phyloP scores from a whole-genome alignment of 2,888 invertebrate species.

The Scaptomyza polygonia region DNA sequence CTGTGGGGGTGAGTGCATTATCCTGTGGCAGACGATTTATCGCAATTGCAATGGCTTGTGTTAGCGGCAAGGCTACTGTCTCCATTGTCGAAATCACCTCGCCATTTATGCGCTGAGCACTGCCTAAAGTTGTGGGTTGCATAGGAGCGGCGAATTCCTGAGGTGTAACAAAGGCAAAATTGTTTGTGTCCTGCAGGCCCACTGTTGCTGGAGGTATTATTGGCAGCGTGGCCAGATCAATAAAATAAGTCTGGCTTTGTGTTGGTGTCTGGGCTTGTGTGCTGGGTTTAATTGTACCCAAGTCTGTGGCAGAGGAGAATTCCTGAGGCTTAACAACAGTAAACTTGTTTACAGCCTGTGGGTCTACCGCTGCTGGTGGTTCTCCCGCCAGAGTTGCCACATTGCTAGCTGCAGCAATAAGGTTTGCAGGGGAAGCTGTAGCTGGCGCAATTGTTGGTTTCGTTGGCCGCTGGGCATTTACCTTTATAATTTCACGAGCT shows the following conservation, averaged over 20 bases:
- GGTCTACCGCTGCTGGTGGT: not conserved
- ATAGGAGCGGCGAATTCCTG: not conserved
- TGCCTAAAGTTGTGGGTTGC: too few species aligned
- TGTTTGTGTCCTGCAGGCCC: not conserved
- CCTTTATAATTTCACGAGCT: constrained; percentile 1
- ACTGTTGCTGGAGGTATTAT: not conserved
- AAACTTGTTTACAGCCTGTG: too few species aligned
- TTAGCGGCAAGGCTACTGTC: constrained; percentile 8
- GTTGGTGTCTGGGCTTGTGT: constrained; percentile 12
- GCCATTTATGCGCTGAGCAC: not conserved
- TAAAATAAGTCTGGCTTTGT: not conserved
- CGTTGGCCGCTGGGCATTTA: constrained; percentile 2
- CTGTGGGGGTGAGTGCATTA: not conserved
- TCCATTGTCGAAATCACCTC: not conserved
- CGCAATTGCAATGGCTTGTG: not conserved
- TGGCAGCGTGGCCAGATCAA: not conserved
- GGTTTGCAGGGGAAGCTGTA: not conserved
- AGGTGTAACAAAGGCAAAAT: not conserved
- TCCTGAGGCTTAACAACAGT: too few species aligned
- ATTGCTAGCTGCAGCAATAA: too few species aligned
- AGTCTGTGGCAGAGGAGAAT: too few species aligned
- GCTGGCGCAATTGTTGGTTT: not conserved
- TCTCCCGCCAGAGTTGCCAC: not conserved
- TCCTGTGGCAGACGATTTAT: not conserved
- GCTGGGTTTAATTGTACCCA: not conserved